Percentiles rank a stretch among this genome's conserved stretches.
Evolutionary conservation across 2,888 invertebrate species (phyloP).

Genomic region (Camptogramma bilineatum): DNA sequence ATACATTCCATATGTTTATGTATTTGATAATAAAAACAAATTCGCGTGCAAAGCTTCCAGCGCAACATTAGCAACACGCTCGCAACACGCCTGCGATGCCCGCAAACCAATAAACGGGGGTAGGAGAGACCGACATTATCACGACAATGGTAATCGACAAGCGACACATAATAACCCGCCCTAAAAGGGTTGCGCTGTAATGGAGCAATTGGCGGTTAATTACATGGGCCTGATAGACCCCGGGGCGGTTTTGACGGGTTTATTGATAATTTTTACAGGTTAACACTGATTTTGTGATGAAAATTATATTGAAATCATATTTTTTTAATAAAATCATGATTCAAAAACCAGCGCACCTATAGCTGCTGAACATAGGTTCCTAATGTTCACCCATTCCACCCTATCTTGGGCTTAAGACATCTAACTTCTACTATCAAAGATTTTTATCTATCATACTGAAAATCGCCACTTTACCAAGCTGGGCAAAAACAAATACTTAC

Average conservation of each 20-base stretch:
- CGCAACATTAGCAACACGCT: conserved; percentile 25
- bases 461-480: too few species aligned
- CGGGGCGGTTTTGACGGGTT: conserved; percentile 17
- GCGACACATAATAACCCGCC: conserved; percentile 63
- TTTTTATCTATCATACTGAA: too few species aligned
- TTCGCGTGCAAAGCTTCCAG: background rate
- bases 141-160: conserved; percentile 64
- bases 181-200: conserved; percentile 65
- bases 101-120: conserved; percentile 46
- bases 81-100: conserved; percentile 8
- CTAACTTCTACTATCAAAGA: too few species aligned
- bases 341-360: too few species aligned
- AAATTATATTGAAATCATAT: background rate
- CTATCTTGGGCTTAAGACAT: too few species aligned
- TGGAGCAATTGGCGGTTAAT: conserved; percentile 71
- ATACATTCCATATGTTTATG: background rate
- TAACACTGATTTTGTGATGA: background rate
- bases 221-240: conserved; percentile 46
- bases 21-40: conserved; percentile 15
- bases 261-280: conserved; percentile 11
- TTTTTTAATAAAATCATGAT: too few species aligned
- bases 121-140: conserved; percentile 50
- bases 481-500: too few species aligned
- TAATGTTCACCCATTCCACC: too few species aligned
- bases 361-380: too few species aligned